Base-by-base conservation (phyloP, 2,797 vertebrate species). In the Xiphorhynchus erythropygius region DNA sequence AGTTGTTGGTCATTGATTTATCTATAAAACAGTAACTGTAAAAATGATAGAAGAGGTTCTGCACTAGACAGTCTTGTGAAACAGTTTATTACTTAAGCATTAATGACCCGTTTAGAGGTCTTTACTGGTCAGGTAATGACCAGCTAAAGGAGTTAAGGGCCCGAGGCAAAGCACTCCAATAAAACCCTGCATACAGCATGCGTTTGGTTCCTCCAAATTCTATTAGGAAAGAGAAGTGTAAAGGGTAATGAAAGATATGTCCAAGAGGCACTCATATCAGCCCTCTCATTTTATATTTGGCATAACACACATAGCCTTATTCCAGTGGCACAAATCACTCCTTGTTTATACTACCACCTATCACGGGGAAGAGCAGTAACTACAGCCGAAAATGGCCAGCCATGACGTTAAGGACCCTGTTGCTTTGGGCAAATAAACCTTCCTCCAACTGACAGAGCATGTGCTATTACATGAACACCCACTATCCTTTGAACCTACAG, bases 81-180 rank as follows among this genome's bases (percentile, higher is more conserved):
- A 94, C 90, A 97, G 96, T 97, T 97, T 97, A 97, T 97, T 97
- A 96, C 95, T 97, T 96, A 96, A 96, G 93, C 88, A 96, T 97
- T 97, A 97, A 97, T 97, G 97, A 96, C 84, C 95, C 91, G 76
- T 95, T 97, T 94, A 96, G 95, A 97, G 97, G 96, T 97, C 97
- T 96, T 97, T 96, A 97, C 94, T 94, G 95, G 91, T 95, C 96
- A 97, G 91, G 93, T 97, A 96, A 97, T 97, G 96, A 96, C 96
- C 97, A 94, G 96, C 96, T 94, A 95, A 92, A 95, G 95, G 96
- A 97, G 95, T 96, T 97, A 96, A 97, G 87, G 94, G 93, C 94
- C 94, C 78, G 82, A 93, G 95, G 97, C 93, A 95, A 97, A 96
- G 90, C 70, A 94, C 94, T 84, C 80, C 33, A 96, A 95, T 97